Base-by-base conservation (phyloP, 37 sponge, comb jelly and placozoan species). In the Geodia barretti region DNA sequence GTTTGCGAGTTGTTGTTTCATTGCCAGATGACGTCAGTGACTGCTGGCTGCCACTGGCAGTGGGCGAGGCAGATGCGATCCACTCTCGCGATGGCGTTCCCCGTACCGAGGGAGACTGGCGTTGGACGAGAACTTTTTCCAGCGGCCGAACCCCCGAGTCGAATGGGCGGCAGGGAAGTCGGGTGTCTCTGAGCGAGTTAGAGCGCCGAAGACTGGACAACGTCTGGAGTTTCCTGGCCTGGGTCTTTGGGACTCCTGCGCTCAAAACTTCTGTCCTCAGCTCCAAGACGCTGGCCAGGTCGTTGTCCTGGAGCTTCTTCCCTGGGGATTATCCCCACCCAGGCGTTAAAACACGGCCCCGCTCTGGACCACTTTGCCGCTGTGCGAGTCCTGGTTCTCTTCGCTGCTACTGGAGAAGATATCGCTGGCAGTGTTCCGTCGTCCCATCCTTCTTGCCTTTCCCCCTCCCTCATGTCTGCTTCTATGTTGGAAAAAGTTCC, bases 281-380 rank as follows among this genome's bases (percentile, higher is more conserved):
- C 25, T 87, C 87, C 26, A 70, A 69, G 3, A 87, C 87, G 4
- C 67, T 68, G 34, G 68, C 68, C 34, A 68, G 67, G 11, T 61
- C 54, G 54, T 47, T 20, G 4, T 5, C 1, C 3, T 62, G 3
- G 26, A 28, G 8, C 9, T 5, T 3, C 64, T 28, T 62, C 64
- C 4, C 7, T 5, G 64, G 64, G 26, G 26, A 28, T 41, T n/a
- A 64, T 26, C 35, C 39, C 39, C 33, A 43, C 72, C 66, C 73
- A 73, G 24, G 73, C 73, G 39, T 73, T 72, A 21, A 74, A 41
- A n/a, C 3, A 64, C 34, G 32, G 65, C 64, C 54, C 14, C 54
- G 14, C 54, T 47, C 11, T 47, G 54, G 54, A 47, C 26, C 64
- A 28, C 8, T 2, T 2, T n/a, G n/a, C 64, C 3, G 3, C 26